phyloP scores from a whole-genome alignment of 2,797 vertebrate genomes.

The Tympanoctomys barrerae region DNA sequence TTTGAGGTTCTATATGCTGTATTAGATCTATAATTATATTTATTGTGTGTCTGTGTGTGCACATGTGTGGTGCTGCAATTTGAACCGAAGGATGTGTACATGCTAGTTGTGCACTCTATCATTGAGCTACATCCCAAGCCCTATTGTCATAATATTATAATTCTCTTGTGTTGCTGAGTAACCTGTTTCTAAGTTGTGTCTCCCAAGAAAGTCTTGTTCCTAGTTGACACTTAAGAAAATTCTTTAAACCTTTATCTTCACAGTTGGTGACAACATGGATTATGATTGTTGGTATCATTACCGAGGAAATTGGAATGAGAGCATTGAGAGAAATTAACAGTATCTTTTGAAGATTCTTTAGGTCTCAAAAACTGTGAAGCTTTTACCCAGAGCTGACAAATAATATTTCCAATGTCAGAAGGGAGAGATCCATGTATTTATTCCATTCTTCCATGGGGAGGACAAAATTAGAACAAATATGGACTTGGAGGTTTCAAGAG shows the following conservation, averaged over 20 bases:
- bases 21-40: constrained; percentile 6
- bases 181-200: constrained; percentile 38
- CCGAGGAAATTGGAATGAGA: constrained; percentile 9
- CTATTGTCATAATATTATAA: not conserved
- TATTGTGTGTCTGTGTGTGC: not conserved
- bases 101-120: not conserved
- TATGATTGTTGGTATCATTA: constrained; percentile 20
- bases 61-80: not conserved
- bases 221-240: constrained; percentile 46
- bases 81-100: not conserved
- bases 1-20: constrained; percentile 12
- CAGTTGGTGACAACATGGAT: not conserved
- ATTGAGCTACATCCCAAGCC: not conserved
- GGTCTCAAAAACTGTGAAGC: not conserved
- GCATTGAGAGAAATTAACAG: constrained; percentile 29
- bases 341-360: constrained; percentile 8
- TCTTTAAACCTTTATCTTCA: constrained; percentile 47
- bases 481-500: constrained; percentile 49
- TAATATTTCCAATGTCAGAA: constrained; percentile 15
- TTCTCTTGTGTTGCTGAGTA: constrained; percentile 59
- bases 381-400: constrained; percentile 22
- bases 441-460: constrained; percentile 4
- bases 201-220: constrained; percentile 60
- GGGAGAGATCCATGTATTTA: constrained; percentile 17
- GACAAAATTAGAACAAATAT: constrained; percentile 29